These are phyloP conservation scores for Eupeodes luniger DNA, from an alignment of 2,888 invertebrate genomes.

Conservation along the genomic window DNA sequence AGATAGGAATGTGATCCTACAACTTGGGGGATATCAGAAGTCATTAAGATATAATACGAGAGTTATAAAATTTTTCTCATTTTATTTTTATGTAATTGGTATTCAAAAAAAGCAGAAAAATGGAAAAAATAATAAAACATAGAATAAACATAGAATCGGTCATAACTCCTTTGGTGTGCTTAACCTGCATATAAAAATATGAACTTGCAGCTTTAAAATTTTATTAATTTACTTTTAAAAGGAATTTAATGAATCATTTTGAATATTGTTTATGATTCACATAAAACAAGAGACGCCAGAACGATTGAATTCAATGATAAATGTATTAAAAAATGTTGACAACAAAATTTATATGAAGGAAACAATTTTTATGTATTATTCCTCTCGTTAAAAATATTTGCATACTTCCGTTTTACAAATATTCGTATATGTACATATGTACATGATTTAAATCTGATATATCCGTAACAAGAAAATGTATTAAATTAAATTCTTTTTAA, in stretches of 20 bases:
- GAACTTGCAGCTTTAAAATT: no score
- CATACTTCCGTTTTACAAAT: neutral
- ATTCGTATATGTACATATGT: conserved; percentile 27
- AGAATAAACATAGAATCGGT: neutral
- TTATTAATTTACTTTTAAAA: no score
- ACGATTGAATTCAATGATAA: no score
- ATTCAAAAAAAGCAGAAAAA: neutral
- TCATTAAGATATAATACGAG: neutral
- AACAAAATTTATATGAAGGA: neutral
- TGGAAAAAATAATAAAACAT: neutral
- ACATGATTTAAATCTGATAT: conserved; percentile 47
- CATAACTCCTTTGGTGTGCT: no score
- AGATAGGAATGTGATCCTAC: conserved; percentile 15
- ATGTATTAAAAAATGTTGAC: neutral
- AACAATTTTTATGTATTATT: neutral
- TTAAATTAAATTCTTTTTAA: neutral
- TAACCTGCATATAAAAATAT: no score
- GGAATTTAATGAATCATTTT: no score
- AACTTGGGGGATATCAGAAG: conserved; percentile 10
- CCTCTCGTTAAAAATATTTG: neutral
- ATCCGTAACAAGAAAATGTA: neutral
- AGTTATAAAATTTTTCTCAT: neutral
- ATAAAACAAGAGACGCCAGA: no score
- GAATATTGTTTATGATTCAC: no score
- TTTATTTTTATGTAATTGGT: neutral